Evolutionary conservation across 2,113 vertebrate species (phyloP).

Genomic region (Paraplagusia blochii): DNA sequence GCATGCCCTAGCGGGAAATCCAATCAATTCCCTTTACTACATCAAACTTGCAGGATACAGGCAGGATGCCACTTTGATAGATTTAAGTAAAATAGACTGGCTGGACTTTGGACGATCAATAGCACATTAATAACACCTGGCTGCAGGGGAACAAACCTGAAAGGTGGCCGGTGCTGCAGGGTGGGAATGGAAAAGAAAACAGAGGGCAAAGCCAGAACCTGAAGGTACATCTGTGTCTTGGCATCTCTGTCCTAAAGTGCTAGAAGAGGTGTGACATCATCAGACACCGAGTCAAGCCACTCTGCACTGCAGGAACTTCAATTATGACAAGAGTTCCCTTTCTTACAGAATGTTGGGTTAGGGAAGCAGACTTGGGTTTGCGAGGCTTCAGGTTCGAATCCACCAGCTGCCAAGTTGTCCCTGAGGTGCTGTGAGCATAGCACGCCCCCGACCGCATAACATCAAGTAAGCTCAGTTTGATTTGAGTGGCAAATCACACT

Average conservation of each 20-base stretch:
- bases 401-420: too few species aligned
- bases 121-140: constrained; percentile 72
- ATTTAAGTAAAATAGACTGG: constrained; percentile 74
- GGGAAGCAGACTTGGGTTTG: too few species aligned
- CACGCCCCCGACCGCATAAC: too few species aligned
- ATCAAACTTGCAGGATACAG: constrained; percentile 46
- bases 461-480: too few species aligned
- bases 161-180: constrained; percentile 28
- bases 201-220: constrained; percentile 34
- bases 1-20: constrained; percentile 22
- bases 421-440: too few species aligned
- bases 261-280: constrained; percentile 45
- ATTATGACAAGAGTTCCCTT: not conserved
- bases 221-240: constrained; percentile 61
- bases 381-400: too few species aligned
- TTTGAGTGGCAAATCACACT: too few species aligned
- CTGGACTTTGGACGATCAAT: constrained; percentile 69
- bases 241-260: constrained; percentile 32
- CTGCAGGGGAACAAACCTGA: constrained; percentile 39
- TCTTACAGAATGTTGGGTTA: constrained; percentile 15
- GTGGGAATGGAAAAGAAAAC: constrained; percentile 21
- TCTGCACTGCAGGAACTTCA: constrained; percentile 15
- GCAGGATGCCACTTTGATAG: constrained; percentile 67
- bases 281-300: constrained; percentile 18
- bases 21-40: constrained; percentile 32